A percentile compares a stretch with the other conserved stretches of the same genome.
These are phyloP conservation scores for Chrosomus eos DNA, from an alignment of 2,797 vertebrate species.

Conservation along the genomic window DNA sequence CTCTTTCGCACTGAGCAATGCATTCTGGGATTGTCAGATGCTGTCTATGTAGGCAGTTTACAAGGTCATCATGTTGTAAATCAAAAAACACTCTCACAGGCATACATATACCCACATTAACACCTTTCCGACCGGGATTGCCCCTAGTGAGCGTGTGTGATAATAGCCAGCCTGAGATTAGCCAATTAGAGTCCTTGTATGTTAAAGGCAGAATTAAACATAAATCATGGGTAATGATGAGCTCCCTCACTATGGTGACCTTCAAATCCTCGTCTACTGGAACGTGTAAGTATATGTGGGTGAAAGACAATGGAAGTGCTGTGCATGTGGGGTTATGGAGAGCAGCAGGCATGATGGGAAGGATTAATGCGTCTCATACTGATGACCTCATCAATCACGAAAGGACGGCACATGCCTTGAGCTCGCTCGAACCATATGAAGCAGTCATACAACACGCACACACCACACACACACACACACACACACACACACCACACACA, in stretches of 20 bases:
- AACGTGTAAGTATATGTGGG: too few species aligned
- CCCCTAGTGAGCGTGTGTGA: not conserved
- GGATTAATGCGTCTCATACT: slow-evolving; percentile 29
- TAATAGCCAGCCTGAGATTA: not conserved
- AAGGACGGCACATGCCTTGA: slow-evolving; percentile 36
- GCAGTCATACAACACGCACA: not conserved
- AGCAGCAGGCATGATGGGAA: slow-evolving; percentile 38
- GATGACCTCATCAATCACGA: slow-evolving; percentile 51
- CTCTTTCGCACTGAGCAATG: not conserved
- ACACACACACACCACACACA: too few species aligned
- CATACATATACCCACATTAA: slow-evolving; percentile 20
- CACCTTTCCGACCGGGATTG: not conserved
- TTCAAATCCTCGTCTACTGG: slow-evolving; percentile 22
- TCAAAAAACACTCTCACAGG: not conserved
- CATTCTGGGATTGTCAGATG: not conserved
- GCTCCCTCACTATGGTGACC: slow-evolving; percentile 24
- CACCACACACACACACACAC: not conserved
- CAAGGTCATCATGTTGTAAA: not conserved
- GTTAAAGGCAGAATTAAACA: slow-evolving; percentile 17
- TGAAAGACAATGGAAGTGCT: slow-evolving; percentile 15
- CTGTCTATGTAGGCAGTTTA: not conserved
- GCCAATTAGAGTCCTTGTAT: slow-evolving; percentile 10
- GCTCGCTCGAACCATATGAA: slow-evolving; percentile 7
- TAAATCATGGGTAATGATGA: slow-evolving; percentile 28
- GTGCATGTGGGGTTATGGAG: slow-evolving; percentile 25